Evolutionary conservation across 2,113 vertebrate species (phyloP), one percentile per base, ranked within the genome.

Genomic region (Porphyrio hochstetteri): DNA sequence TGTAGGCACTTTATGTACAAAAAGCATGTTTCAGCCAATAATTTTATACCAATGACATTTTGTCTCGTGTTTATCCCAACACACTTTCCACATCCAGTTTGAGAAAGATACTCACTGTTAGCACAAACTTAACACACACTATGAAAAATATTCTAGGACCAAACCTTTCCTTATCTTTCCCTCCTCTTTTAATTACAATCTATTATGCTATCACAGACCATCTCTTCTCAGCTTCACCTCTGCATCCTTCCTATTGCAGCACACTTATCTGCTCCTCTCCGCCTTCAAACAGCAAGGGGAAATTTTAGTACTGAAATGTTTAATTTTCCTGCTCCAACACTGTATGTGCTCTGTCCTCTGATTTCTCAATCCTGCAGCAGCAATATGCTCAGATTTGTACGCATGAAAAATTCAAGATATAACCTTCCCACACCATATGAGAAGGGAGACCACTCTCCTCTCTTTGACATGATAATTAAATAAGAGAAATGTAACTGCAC

Each of bases 391-490:
- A 67, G 63, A 77, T 92, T 77, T 83, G 59, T 88, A 75, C 10
- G 85, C 85, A 67, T 42, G 69, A 82, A 91, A 91, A 95, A 93
- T 64, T 88, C 59, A 90, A 17, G 8, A 14, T 53, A 52, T 85
- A 91, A 87, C 83, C 89, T 93, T 65, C 60, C 57, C 56, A 92
- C 10, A 65, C 24, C 68, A 44, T 38, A 36, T 20, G 48, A 86
- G 92, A 92, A 90, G 82, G 69, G 79, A 95, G 76, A 80, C 68
- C 35, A 52, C 71, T 92, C 71, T 94, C 46, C 56, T 94, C 4
- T 6, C 72, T 89, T 75, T 83, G 93, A 93, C 88, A 77, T 25
- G n/a, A 25, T 93, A 90, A 96, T 93, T 97, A 85, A 96, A 83
- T 77, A 88, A 86, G 64, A 95, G 90, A 89, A 91, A 93, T 80